Conservation (phyloP, 2,113 vertebrate genomes). For the Sorex araneus region DNA sequence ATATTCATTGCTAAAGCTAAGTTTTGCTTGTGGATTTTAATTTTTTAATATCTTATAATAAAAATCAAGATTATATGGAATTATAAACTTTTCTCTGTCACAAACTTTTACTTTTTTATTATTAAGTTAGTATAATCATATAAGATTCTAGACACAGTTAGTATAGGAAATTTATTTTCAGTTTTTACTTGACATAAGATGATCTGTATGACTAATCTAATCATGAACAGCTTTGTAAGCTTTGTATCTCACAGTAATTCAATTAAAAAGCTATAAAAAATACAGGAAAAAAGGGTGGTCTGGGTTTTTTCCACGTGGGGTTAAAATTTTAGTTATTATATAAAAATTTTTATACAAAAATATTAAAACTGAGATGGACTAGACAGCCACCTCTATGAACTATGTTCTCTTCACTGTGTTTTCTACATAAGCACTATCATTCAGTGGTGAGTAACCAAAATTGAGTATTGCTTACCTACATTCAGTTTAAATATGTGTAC, state of each 20-base stretch:
- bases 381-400: background rate
- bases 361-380: background rate
- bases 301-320: background rate
- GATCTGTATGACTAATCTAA: no score
- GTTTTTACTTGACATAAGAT: background rate
- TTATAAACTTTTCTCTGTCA: background rate
- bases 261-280: no score
- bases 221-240: no score
- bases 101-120: background rate
- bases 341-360: background rate
- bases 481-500: background rate
- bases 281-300: no score
- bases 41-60: conserved; percentile 12
- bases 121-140: background rate
- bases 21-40: background rate
- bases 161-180: background rate
- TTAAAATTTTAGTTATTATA: background rate
- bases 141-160: background rate
- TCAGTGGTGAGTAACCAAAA: background rate
- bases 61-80: background rate
- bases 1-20: background rate
- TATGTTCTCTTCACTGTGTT: background rate
- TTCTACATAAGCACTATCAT: background rate
- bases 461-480: background rate
- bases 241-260: no score